phyloP scores from a whole-genome alignment of 2,113 vertebrate species.

The Regulus satrapa region DNA sequence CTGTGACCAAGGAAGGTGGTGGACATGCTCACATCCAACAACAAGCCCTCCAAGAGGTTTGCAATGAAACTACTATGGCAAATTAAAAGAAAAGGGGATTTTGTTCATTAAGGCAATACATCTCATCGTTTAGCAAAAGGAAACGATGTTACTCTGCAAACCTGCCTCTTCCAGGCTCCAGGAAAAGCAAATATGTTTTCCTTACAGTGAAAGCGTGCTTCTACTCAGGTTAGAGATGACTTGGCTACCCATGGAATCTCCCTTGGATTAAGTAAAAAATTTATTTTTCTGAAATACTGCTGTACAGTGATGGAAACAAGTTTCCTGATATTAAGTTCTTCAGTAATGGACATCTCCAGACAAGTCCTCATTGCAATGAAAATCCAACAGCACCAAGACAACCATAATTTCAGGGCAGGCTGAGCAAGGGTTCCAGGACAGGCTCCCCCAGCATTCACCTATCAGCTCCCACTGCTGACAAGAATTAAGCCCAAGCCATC shows the following conservation, averaged over 20 bases:
- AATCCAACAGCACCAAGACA: neutral
- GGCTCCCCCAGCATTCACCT: neutral
- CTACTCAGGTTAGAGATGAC: neutral
- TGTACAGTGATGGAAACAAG: neutral
- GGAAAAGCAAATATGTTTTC: neutral
- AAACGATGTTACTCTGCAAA: neutral
- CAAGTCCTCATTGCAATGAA: neutral
- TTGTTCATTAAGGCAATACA: neutral
- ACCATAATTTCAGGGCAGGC: neutral
- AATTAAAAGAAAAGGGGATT: neutral
- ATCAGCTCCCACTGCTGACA: neutral
- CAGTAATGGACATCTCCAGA: neutral
- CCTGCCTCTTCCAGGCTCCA: neutral
- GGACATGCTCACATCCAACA: accelerated
- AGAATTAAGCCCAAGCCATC: neutral
- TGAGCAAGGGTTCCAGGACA: neutral
- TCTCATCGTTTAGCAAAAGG: neutral
- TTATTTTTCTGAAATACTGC: neutral
- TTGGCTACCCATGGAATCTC: neutral
- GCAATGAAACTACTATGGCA: accelerated
- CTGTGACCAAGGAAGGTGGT: neutral
- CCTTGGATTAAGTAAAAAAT: neutral
- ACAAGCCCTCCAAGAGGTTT: neutral
- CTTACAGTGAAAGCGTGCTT: neutral
- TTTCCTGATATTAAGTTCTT: neutral